Base-by-base conservation (phyloP, 2,888 invertebrate species). In the Parnassius apollo region DNA sequence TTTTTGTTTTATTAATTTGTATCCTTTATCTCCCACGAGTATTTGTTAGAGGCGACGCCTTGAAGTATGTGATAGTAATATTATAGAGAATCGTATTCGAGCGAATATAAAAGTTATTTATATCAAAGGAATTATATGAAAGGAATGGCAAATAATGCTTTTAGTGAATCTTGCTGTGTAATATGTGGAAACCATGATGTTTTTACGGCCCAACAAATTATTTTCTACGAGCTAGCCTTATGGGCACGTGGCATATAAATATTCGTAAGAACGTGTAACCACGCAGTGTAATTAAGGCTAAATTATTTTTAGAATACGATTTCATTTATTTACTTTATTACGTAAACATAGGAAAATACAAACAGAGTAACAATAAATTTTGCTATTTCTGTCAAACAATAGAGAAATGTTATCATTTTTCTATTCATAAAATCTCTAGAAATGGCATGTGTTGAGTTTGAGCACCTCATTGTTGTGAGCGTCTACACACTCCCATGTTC, bases 271-370 rank as follows among this genome's bases (percentile, higher is more conserved):
- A 60, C 57, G 57, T 45, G 54, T 53, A 54, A 57, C 49, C 42
- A 64, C 59, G 56, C 53, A 52, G 13, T 25, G 18, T 57, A 64
- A 57, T 60, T 64, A 54, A 57, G 52, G 18, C 35, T 49, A 35
- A 18, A 57, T 49, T 60, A 56, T 60, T 60, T 57, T 57, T 42
- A 57, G 48, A 10, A 0, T 13, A 54, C 54, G 1, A 53, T 57
- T 60, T 64, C 22, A 53, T 60, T 57, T 53, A 45, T 64, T 64
- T 59, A 58, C 42, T 42, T 55, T 63, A 59, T 63, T 63, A 42
- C 35, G 46, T 64, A 56, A 59, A 51, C 51, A 51, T 51, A 22
- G 18, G 44, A 59, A 45, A 62, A 55, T 10, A 54, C 22, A 48
- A 44, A 13, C 50, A 46, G 11, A 10, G 13, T 45, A 52, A 59